phyloP scores from a whole-genome alignment of 2,113 vertebrate genomes.

The Astatoreochromis straeleni region DNA sequence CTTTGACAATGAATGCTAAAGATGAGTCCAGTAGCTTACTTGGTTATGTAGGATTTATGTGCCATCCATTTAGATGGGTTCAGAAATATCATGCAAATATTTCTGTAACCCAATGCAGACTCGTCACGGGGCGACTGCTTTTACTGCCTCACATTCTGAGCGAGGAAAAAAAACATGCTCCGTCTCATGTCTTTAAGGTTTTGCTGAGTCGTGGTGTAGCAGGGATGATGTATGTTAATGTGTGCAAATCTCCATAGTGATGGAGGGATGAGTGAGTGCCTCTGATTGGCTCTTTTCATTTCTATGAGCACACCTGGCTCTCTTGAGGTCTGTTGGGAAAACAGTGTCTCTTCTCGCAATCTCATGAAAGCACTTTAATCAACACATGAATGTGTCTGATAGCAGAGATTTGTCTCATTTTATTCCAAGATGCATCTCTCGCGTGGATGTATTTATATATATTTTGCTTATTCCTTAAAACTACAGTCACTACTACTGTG shows the following conservation, averaged over 20 bases:
- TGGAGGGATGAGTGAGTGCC: conserved; percentile 4
- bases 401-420: background rate
- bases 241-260: conserved; percentile 57
- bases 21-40: background rate
- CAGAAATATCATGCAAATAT: background rate
- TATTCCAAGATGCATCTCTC: background rate
- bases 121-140: background rate
- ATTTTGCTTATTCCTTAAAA: background rate
- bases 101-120: background rate
- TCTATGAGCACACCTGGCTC: conserved; percentile 38
- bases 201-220: background rate
- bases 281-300: conserved; percentile 17
- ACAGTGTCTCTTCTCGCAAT: background rate
- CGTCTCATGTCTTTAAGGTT: background rate
- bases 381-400: background rate
- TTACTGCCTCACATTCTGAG: background rate
- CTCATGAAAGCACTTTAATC: conserved; percentile 11
- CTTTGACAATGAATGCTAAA: background rate
- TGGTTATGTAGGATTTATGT: background rate
- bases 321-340: conserved; percentile 14
- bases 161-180: background rate
- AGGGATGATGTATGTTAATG: conserved; percentile 32
- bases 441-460: background rate
- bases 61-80: background rate
- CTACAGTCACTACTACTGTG: background rate